Base-by-base conservation (phyloP, 2,113 vertebrate genomes). In the Pseudopodoces humilis region DNA sequence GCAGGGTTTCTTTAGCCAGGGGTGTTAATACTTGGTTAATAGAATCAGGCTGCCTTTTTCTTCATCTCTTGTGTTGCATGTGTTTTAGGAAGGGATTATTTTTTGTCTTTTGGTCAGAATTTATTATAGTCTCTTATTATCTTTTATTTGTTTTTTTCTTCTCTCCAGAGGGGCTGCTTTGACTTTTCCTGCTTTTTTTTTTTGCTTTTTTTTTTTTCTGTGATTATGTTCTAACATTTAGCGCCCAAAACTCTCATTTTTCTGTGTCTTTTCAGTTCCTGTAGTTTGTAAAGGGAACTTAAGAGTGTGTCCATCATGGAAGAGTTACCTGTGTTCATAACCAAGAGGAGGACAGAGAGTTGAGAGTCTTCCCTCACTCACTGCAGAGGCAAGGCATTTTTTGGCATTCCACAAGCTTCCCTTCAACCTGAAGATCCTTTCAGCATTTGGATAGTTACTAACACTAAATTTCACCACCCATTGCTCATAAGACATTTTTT, bases 11-110 rank as follows among this genome's bases (percentile, higher is more conserved):
- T 95, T 95, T 96, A 91, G 89, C 92, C 86, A 86, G 65, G 91
- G 96, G 94, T 95, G 95, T 96, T 97, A 97, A 96, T 92, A 94
- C 72, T 68, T 55, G 65, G 53, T 91, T 95, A 97, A 95, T 92
- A 91, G 91, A 97, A 96, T 92, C 83, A 86, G 72, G 35, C 79
- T 93, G 79, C 44, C 37, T 91, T 96, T 96, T 96, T 75, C 83
- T 94, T 91, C 83, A 65, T 94, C 90, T 95, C 91, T 93, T 96
- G 93, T 95, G 70, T 85, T 85, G 64, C 33, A 31, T 92, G 35
- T 93, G 68, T 92, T 93, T 95, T 90, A 89, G 79, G 58, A 58
- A 90, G 37, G 62, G 65, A 78, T 44, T 4, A 67, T 71, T 83
- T 83, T 91, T 79, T 87, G 27, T 82, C 56, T 87, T 87, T 83